Percentiles rank a stretch among this genome's conserved stretches.
Conservation (phyloP, 2,797 vertebrate genomes). For the Hyperoplus immaculatus region DNA sequence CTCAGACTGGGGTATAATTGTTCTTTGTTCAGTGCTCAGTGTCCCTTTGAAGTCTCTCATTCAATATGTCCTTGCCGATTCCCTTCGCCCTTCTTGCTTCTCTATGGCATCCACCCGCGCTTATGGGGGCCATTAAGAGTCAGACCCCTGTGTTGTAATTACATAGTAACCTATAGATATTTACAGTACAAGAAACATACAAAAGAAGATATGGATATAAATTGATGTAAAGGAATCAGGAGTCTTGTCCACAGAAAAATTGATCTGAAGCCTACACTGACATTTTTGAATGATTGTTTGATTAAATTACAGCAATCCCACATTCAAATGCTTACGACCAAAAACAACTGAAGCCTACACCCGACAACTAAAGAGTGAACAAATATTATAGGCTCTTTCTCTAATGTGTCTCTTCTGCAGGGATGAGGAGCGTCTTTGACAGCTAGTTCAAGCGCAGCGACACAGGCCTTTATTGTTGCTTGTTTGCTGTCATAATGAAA, state of each 20-base stretch:
- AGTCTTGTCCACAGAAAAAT: constrained; percentile 11
- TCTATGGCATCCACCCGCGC: constrained; percentile 46
- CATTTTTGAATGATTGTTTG: constrained; percentile 27
- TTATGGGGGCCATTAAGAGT: constrained; percentile 18
- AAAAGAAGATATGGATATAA: constrained; percentile 18
- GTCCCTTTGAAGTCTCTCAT: constrained; percentile 85
- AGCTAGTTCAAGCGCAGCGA: constrained; percentile 38
- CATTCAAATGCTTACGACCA: constrained; percentile 14
- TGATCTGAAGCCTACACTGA: constrained; percentile 16
- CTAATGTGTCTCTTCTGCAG: constrained; percentile 26
- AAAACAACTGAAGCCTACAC: constrained; percentile 13
- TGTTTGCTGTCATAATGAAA: constrained; percentile 57
- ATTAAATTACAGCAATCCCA: constrained; percentile 40
- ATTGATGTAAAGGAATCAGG: background rate
- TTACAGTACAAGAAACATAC: constrained; percentile 20
- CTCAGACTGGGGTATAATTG: constrained; percentile 80
- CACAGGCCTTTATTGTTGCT: constrained; percentile 38
- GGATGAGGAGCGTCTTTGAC: constrained; percentile 33
- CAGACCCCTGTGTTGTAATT: constrained; percentile 67
- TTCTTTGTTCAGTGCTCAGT: constrained; percentile 79
- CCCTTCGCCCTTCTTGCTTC: constrained; percentile 44
- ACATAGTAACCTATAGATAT: constrained; percentile 55
- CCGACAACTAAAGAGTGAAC: constrained; percentile 2
- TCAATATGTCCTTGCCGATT: constrained; percentile 75
- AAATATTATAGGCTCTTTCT: background rate